A percentile compares a stretch with the other conserved stretches of the same genome.
Conservation (phyloP, 2,113 vertebrate species). For the Nesogale talazaci region DNA sequence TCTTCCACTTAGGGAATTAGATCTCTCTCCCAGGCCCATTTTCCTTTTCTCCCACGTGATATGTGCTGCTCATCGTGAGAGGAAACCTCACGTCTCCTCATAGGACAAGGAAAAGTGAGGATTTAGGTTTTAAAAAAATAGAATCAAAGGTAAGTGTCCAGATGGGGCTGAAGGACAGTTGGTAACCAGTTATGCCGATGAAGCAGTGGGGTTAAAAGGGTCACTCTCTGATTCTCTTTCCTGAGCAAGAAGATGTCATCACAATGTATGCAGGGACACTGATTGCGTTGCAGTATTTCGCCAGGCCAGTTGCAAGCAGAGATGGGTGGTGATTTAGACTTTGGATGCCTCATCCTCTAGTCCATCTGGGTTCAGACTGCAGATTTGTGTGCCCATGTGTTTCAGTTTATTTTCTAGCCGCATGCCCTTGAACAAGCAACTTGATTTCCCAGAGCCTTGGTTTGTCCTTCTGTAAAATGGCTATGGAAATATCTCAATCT, state of each 20-base stretch:
- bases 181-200: background rate
- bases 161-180: background rate
- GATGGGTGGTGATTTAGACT: background rate
- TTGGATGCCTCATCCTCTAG: background rate
- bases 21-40: background rate
- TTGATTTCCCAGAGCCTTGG: background rate
- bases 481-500: background rate
- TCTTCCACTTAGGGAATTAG: background rate
- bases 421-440: background rate
- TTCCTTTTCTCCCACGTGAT: background rate
- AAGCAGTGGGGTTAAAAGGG: background rate
- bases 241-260: background rate
- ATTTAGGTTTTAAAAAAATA: background rate
- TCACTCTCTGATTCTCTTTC: background rate
- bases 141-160: background rate
- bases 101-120: background rate
- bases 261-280: background rate
- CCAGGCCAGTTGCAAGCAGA: background rate
- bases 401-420: background rate
- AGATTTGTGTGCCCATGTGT: background rate
- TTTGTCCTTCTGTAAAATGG: background rate
- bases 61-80: background rate
- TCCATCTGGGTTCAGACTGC: background rate
- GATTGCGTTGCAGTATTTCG: background rate
- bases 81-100: background rate